phyloP scores from a whole-genome alignment of 2,797 vertebrate species.

The Sebastes aleutianus region DNA sequence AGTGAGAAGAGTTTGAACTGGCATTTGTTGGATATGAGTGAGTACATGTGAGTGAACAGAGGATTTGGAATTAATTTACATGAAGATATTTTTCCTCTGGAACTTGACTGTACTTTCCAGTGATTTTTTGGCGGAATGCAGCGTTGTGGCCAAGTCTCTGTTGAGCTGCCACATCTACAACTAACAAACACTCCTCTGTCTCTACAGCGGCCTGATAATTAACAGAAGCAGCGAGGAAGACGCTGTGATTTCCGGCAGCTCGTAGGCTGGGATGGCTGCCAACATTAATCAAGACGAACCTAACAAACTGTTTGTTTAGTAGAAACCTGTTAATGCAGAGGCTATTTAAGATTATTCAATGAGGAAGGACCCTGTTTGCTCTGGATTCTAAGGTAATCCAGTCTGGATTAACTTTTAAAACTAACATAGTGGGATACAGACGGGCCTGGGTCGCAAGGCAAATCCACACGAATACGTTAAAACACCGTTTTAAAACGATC shows the following conservation, averaged over 20 bases:
- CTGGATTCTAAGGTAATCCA: slow-evolving; percentile 41
- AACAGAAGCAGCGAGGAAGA: slow-evolving; percentile 10
- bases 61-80: slow-evolving; percentile 30
- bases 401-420: slow-evolving; percentile 23
- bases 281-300: slow-evolving; percentile 25
- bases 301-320: slow-evolving; percentile 32
- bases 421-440: slow-evolving; percentile 1
- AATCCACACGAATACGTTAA: too few species aligned
- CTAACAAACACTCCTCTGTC: slow-evolving; percentile 30
- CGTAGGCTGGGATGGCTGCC: slow-evolving; percentile 18
- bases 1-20: background rate
- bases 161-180: slow-evolving; percentile 32
- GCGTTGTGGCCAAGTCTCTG: slow-evolving; percentile 22
- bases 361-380: slow-evolving; percentile 19
- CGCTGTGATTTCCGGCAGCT: slow-evolving; percentile 16
- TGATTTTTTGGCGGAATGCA: slow-evolving; percentile 41
- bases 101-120: slow-evolving; percentile 44
- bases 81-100: slow-evolving; percentile 59
- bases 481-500: too few species aligned
- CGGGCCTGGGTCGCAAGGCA: background rate
- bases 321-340: slow-evolving; percentile 24
- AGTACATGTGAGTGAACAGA: slow-evolving; percentile 27
- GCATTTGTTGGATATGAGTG: background rate
- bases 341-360: slow-evolving; percentile 31
- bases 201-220: slow-evolving; percentile 18